A percentile compares a stretch with the other conserved stretches of the same genome.
Conservation (phyloP, 2,888 invertebrate species). For the Ennomos erosarius region DNA sequence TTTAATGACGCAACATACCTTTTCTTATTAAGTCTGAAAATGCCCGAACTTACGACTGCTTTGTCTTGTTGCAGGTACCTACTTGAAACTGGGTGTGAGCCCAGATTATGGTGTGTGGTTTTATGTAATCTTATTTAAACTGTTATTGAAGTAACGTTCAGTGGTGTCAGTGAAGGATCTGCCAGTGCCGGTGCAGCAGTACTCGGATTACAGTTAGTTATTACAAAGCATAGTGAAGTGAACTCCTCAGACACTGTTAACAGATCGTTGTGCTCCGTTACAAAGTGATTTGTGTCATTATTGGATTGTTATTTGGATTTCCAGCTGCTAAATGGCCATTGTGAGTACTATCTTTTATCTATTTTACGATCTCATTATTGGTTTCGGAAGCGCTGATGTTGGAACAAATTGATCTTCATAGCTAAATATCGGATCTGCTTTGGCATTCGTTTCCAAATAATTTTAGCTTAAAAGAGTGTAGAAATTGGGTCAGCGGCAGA, state of each 20-base stretch:
- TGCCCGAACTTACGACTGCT: slow-evolving; percentile 71
- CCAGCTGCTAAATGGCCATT: slow-evolving; percentile 67
- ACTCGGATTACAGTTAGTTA: slow-evolving; percentile 61
- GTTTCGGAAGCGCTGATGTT: slow-evolving; percentile 2
- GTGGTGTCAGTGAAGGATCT: slow-evolving; percentile 56
- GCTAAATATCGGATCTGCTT: not conserved
- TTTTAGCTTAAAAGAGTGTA: slow-evolving; percentile 35
- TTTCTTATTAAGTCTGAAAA: slow-evolving; percentile 45
- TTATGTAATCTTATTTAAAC: slow-evolving; percentile 79
- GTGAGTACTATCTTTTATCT: slow-evolving; percentile 61
- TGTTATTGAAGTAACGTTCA: slow-evolving; percentile 63
- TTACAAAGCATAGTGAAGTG: slow-evolving; percentile 68
- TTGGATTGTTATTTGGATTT: slow-evolving; percentile 77
- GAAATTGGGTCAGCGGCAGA: slow-evolving; percentile 45
- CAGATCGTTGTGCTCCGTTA: slow-evolving; percentile 63
- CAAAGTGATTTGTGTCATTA: slow-evolving; percentile 73
- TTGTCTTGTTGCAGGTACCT: slow-evolving; percentile 84
- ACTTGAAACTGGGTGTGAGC: slow-evolving; percentile 82
- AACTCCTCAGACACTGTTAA: slow-evolving; percentile 52
- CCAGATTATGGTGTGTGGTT: slow-evolving; percentile 81
- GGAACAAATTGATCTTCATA: slow-evolving; percentile 5
- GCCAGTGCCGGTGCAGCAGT: slow-evolving; percentile 55
- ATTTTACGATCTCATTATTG: slow-evolving; percentile 3
- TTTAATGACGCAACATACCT: slow-evolving; percentile 43
- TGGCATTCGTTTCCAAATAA: slow-evolving; percentile 18